Conservation (phyloP, 1,140 invertebrate genomes). For the Neodiprion virginianus region DNA sequence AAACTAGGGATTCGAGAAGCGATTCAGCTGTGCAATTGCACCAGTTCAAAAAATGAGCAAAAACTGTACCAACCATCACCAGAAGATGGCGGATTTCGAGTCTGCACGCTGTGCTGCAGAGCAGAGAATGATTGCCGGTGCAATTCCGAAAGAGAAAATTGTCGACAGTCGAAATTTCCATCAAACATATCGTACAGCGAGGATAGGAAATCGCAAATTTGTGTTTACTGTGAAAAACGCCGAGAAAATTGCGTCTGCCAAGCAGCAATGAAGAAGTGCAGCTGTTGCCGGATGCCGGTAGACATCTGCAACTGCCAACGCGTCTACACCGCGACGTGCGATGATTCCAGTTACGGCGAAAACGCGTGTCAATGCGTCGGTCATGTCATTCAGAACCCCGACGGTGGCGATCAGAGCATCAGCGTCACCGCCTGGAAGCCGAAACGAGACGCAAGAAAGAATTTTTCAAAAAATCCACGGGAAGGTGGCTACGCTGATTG, state of each 20-base stretch:
- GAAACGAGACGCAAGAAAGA: constrained; percentile 29
- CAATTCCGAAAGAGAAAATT: not conserved
- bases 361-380: constrained; percentile 22
- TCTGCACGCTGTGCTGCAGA: constrained; percentile 19
- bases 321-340: not conserved
- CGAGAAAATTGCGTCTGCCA: constrained; percentile 36
- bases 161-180: not conserved
- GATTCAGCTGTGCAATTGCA: not conserved
- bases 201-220: constrained; percentile 32
- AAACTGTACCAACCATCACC: not conserved
- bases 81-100: not conserved
- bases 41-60: not conserved
- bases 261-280: constrained; percentile 31
- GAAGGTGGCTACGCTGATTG: constrained; percentile 26
- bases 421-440: constrained; percentile 37
- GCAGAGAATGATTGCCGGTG: constrained; percentile 16
- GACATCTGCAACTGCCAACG: constrained; percentile 33
- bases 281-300: constrained; percentile 26
- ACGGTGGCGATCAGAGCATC: constrained; percentile 29
- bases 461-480: constrained; percentile 31
- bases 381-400: not conserved
- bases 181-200: not conserved
- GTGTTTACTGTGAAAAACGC: constrained; percentile 37
- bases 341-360: constrained; percentile 8
- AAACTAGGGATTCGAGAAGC: not conserved